Percentiles rank a stretch among this genome's conserved stretches.
Conservation (phyloP, 2,797 vertebrate species). For the Natrix natrix region DNA sequence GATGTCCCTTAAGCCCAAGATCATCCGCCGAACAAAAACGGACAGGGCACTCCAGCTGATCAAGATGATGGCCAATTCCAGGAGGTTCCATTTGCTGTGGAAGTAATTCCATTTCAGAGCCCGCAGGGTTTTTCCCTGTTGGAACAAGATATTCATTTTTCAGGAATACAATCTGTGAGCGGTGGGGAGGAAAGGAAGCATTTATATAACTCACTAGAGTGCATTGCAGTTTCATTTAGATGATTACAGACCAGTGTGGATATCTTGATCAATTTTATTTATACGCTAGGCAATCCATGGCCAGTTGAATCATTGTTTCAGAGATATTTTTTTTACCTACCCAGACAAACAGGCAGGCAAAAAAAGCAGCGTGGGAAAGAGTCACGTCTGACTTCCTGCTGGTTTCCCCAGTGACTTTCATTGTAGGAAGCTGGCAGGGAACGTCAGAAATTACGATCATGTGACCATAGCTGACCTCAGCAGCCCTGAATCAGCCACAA, state of each 20-base stretch:
- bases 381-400: too few relatives aligned
- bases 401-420: neutral
- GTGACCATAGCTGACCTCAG: neutral
- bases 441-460: neutral
- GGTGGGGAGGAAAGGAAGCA: neutral
- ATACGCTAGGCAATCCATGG: neutral
- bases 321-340: neutral
- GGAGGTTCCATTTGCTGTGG: slow-evolving; percentile 87
- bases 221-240: neutral
- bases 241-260: neutral
- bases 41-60: slow-evolving; percentile 89
- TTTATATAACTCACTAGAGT: neutral
- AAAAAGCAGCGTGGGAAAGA: too few relatives aligned
- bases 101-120: slow-evolving; percentile 85
- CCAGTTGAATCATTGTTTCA: neutral
- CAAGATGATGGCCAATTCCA: slow-evolving; percentile 86
- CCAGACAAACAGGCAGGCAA: too few relatives aligned
- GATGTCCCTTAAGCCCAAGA: slow-evolving; percentile 83
- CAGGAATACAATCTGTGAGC: neutral
- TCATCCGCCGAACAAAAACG: slow-evolving; percentile 86
- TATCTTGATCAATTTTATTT: neutral
- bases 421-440: neutral
- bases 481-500: neutral
- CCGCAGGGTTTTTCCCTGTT: slow-evolving; percentile 84
- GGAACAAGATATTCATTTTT: slow-evolving; percentile 37